phyloP scores from a whole-genome alignment of 2,113 vertebrate species.

The Felis chaus region DNA sequence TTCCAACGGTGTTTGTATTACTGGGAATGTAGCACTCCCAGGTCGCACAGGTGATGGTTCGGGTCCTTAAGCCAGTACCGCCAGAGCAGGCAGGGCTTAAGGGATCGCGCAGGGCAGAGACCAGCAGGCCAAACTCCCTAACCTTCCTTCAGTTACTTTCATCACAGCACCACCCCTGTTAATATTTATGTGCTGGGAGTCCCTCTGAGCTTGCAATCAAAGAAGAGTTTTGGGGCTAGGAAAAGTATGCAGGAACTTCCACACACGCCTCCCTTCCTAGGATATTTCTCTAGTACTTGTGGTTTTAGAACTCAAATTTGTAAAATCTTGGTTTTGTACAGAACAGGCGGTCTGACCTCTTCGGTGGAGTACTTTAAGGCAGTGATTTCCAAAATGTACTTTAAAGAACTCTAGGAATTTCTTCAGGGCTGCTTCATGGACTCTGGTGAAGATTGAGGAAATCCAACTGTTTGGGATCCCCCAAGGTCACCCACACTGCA shows the following conservation, averaged over 20 bases:
- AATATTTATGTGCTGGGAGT: neutral
- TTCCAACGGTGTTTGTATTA: neutral
- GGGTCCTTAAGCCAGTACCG: neutral
- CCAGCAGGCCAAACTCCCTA: neutral
- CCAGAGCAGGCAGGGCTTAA: neutral
- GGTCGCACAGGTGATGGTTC: neutral
- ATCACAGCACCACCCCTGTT: neutral
- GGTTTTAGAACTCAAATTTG: neutral
- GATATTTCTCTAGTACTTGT: neutral
- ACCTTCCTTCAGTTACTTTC: neutral
- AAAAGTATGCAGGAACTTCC: neutral
- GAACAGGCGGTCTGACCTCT: neutral
- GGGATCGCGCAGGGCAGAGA: neutral
- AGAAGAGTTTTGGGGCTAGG: neutral
- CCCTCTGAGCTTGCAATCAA: neutral
- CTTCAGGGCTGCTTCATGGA: neutral
- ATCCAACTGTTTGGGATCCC: neutral
- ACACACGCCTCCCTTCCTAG: neutral
- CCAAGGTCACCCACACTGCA: neutral
- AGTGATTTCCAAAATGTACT: conserved; percentile 9
- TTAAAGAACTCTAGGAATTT: conserved; percentile 36
- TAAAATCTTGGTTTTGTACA: conserved; percentile 10
- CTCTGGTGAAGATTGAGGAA: neutral
- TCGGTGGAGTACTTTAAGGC: neutral
- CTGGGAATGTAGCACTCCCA: neutral